Evolutionary conservation across 1,140 invertebrate species (phyloP), one percentile per base, ranked within the genome.

Genomic region (Anthonomus grandis): DNA sequence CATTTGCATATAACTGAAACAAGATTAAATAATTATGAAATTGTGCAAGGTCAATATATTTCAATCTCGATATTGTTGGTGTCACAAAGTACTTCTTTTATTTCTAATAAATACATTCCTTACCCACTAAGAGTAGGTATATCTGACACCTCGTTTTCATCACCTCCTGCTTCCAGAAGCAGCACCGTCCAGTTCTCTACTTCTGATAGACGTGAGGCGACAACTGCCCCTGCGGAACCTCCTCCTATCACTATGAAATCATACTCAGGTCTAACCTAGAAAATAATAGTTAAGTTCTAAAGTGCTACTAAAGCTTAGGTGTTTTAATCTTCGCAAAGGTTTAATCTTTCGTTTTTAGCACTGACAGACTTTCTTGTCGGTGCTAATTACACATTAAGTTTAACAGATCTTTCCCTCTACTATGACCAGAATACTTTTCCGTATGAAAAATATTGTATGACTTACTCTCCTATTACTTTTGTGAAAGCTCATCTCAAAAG

Each of bases 241-340:
- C 87, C 93, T n/a, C 94, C 94, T 27, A 97, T 82, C 64, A 91
- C 82, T 64, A 91, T 82, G 64, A 91, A 91, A 70, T 91, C 89
- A 75, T 91, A 91, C 67, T 85, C 83, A 48, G 80, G 79, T 62
- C 83, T 69, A 54, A 90, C 69, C 88, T 90, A 78, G 19, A 72
- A 78, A 57, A n/a, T n/a, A n/a, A n/a, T n/a, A n/a, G n/a, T n/a
- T n/a, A n/a, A n/a, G n/a, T n/a, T n/a, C n/a, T n/a, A n/a, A n/a
- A n/a, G n/a, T n/a, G n/a, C n/a, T n/a, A n/a, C n/a, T n/a, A n/a
- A n/a, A n/a, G n/a, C n/a, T n/a, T n/a, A n/a, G n/a, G n/a, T n/a
- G n/a, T n/a, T n/a, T n/a, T n/a, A n/a, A n/a, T n/a, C n/a, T n/a
- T n/a, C n/a, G n/a, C n/a, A n/a, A n/a, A n/a, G n/a, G n/a, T n/a